Evolutionary conservation across 2,797 vertebrate genomes (phyloP).

Genomic region (Gambelia wislizenii): DNA sequence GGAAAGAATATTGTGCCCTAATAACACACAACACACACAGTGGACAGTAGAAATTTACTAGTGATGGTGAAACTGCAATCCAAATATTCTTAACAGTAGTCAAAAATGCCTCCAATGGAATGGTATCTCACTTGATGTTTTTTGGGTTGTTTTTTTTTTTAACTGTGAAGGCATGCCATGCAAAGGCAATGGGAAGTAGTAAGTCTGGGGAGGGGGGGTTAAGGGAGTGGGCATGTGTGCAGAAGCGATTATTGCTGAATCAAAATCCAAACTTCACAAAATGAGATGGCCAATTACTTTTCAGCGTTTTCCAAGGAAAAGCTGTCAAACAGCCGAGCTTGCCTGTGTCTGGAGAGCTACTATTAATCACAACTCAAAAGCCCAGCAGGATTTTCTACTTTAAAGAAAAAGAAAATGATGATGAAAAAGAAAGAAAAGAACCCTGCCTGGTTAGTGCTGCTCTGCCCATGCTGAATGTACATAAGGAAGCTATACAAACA

Average conservation of each 20-base stretch:
- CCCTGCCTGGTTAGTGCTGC: neutral
- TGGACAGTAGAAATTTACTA: neutral
- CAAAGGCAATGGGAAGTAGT: neutral
- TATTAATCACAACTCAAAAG: slow-evolving; percentile 24
- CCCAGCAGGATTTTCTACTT: neutral
- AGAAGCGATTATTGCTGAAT: slow-evolving; percentile 16
- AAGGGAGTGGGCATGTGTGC: neutral
- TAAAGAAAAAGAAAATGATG: too few species aligned
- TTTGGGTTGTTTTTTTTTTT: neutral
- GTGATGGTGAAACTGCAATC: neutral
- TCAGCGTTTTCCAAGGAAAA: slow-evolving; percentile 53
- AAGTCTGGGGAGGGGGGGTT: neutral
- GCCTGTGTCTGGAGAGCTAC: slow-evolving; percentile 4
- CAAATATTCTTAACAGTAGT: neutral
- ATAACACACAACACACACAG: neutral
- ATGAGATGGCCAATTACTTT: slow-evolving; percentile 14
- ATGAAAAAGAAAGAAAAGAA: neutral
- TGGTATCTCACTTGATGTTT: neutral
- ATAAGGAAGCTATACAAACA: neutral
- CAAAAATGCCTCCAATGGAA: neutral
- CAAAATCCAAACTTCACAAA: slow-evolving; percentile 17
- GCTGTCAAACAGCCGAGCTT: slow-evolving; percentile 27
- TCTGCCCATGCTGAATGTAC: neutral
- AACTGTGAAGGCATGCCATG: neutral
- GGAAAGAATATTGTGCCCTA: neutral